Evolutionary conservation across 37 sponge, comb jelly and placozoan genomes (phyloP).

Genomic region (Hormiphora californensis): DNA sequence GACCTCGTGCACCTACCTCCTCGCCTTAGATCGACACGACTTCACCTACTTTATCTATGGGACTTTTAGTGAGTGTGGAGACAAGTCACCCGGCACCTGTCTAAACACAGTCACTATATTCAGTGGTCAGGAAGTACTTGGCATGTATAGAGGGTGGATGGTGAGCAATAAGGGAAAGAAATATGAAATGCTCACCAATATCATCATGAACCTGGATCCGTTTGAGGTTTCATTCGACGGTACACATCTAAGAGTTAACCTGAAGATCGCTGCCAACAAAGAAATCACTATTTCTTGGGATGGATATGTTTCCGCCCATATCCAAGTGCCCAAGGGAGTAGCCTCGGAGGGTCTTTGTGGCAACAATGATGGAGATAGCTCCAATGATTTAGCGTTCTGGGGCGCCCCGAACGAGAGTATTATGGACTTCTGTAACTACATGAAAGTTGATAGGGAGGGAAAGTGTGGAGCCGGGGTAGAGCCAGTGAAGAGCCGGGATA

Average conservation of each 20-base stretch:
- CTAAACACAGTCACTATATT: not conserved
- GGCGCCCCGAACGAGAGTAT: not conserved
- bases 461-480: not conserved
- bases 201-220: not conserved
- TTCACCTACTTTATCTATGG: not conserved
- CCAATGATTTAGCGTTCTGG: not conserved
- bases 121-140: not conserved
- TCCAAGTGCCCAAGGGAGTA: not conserved
- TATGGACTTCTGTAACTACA: not conserved
- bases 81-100: not conserved
- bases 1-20: not conserved
- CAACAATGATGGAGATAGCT: not conserved
- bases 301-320: not conserved
- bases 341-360: not conserved
- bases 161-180: not conserved
- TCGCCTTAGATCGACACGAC: not conserved
- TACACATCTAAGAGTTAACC: not conserved
- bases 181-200: not conserved
- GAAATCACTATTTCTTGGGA: not conserved
- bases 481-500: not conserved
- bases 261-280: not conserved
- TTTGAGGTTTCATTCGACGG: not conserved
- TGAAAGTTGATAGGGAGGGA: not conserved
- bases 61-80: not conserved
- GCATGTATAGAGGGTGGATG: not conserved